Conservation (phyloP, 1,140 invertebrate species). For the Gryon sp. region DNA sequence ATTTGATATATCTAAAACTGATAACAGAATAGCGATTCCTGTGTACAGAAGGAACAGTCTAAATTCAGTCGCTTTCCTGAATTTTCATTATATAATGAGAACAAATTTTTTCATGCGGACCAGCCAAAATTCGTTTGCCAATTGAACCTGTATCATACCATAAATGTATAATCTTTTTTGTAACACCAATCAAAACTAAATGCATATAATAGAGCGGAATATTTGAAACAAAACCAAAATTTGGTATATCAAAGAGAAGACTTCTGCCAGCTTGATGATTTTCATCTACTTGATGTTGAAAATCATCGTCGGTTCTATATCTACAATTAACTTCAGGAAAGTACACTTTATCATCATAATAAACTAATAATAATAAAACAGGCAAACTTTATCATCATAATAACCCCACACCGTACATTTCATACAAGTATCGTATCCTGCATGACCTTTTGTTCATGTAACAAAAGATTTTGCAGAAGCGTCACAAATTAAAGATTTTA, state of each 20-base stretch:
- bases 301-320: slow-evolving; percentile 18
- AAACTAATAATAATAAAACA: too few species aligned
- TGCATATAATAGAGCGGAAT: slow-evolving; percentile 65
- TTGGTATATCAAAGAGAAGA: slow-evolving; percentile 23
- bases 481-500: slow-evolving; percentile 70
- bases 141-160: too few species aligned
- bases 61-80: too few species aligned
- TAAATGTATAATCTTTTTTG: too few species aligned
- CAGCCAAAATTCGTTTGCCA: too few species aligned
- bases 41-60: background rate
- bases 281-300: slow-evolving; percentile 2
- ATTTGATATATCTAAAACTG: background rate
- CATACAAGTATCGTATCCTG: slow-evolving; percentile 69
- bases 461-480: slow-evolving; percentile 72
- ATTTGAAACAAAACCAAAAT: slow-evolving; percentile 51
- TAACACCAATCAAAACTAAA: slow-evolving; percentile 62
- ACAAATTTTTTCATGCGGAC: too few species aligned
- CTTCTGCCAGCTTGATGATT: slow-evolving; percentile 16
- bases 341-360: background rate
- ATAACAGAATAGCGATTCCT: background rate
- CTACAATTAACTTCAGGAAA: slow-evolving; percentile 5
- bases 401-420: slow-evolving; percentile 66
- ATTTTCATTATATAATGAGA: too few species aligned
- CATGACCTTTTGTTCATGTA: slow-evolving; percentile 67
- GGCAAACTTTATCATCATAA: background rate